Evolutionary conservation across 2,113 vertebrate species (phyloP).

Genomic region (Kobus ellipsiprymnus): DNA sequence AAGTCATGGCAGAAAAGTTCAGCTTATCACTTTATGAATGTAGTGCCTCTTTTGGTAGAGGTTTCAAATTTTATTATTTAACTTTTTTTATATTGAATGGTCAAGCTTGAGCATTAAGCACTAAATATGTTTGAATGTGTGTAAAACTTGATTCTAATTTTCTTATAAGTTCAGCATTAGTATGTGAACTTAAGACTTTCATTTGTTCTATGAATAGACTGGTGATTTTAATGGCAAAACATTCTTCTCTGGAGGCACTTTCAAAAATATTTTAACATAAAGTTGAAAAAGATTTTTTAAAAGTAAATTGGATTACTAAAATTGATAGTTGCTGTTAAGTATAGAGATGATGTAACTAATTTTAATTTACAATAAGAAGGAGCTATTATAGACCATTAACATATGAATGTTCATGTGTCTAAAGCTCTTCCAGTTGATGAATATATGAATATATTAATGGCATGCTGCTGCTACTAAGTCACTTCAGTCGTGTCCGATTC

Average conservation of each 20-base stretch:
- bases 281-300: not conserved
- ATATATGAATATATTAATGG: constrained; percentile 40
- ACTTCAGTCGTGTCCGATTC: too few relatives aligned
- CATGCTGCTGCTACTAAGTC: not conserved
- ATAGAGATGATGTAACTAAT: constrained; percentile 27
- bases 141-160: not conserved
- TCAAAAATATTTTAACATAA: not conserved
- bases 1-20: constrained; percentile 8
- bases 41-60: not conserved
- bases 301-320: constrained; percentile 44
- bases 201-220: not conserved
- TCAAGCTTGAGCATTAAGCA: not conserved
- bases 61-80: not conserved
- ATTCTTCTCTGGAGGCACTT: not conserved
- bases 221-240: not conserved
- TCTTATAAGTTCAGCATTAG: not conserved
- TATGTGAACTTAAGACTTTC: not conserved
- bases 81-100: not conserved
- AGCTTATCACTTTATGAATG: not conserved
- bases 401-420: not conserved
- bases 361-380: constrained; percentile 10
- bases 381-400: constrained; percentile 38
- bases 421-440: constrained; percentile 24
- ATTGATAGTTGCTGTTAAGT: constrained; percentile 23
- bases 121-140: not conserved